These are phyloP conservation scores for Panorpa germanica DNA, from an alignment of 2,888 invertebrate species.

Conservation along the genomic window DNA sequence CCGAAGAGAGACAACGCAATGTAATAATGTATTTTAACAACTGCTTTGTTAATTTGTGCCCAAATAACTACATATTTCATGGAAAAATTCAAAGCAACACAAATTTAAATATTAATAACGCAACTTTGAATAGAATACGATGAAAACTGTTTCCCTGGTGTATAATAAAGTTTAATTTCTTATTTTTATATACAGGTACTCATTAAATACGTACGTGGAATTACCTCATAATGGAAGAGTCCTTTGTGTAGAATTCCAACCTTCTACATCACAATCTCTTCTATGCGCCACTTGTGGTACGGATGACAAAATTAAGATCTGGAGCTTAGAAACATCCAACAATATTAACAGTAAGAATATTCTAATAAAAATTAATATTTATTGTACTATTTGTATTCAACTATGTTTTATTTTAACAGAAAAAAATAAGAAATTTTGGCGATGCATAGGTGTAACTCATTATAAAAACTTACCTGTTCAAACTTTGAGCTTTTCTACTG, in stretches of 20 bases:
- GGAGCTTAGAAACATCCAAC: constrained; percentile 37
- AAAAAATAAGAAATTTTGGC: constrained; percentile 40
- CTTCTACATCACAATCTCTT: constrained; percentile 24
- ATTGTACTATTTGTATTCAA: constrained; percentile 8
- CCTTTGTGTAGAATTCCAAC: constrained; percentile 37
- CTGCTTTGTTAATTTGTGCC: too few species aligned
- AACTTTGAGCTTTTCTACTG: constrained; percentile 44
- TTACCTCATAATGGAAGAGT: constrained; percentile 45
- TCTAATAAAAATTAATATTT: constrained; percentile 7
- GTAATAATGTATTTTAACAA: too few species aligned
- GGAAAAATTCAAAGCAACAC: too few species aligned
- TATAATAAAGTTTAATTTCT: not conserved
- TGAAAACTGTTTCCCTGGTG: too few species aligned
- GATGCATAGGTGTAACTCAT: constrained; percentile 37
- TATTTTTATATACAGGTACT: constrained; percentile 29
- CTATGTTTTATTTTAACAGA: constrained; percentile 20
- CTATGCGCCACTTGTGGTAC: constrained; percentile 43
- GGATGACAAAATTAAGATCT: constrained; percentile 52
- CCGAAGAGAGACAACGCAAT: too few species aligned
- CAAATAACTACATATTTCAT: too few species aligned
- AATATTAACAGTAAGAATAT: constrained; percentile 29
- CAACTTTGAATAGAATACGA: too few species aligned
- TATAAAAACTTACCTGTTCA: constrained; percentile 38
- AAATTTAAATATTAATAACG: too few species aligned
- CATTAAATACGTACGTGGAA: constrained; percentile 52